A percentile compares a stretch with the other conserved stretches of the same genome.
These are phyloP conservation scores for Nephrotoma appendiculata DNA, from an alignment of 2,888 invertebrate genomes.

Conservation along the genomic window DNA sequence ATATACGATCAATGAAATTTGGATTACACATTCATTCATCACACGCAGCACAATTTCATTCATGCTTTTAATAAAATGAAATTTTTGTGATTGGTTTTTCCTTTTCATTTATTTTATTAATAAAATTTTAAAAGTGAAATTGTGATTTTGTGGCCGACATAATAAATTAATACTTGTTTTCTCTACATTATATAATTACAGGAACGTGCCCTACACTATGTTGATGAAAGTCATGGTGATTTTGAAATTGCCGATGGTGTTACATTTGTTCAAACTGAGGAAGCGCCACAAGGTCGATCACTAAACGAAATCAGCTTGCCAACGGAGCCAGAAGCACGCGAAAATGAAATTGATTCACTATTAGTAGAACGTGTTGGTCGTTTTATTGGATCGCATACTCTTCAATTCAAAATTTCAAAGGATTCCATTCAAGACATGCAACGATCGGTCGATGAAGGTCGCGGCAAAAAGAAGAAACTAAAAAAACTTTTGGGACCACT, in stretches of 20 bases:
- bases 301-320: slow-evolving; percentile 53
- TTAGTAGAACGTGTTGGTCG: slow-evolving; percentile 59
- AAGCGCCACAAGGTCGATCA: slow-evolving; percentile 38
- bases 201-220: slow-evolving; percentile 56
- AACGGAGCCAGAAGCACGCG: slow-evolving; percentile 55
- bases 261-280: slow-evolving; percentile 37
- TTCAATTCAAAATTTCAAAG: slow-evolving; percentile 68
- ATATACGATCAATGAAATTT: not conserved
- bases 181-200: slow-evolving; percentile 30
- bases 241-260: slow-evolving; percentile 49
- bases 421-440: slow-evolving; percentile 57
- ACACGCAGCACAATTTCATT: not conserved
- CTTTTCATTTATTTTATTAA: not conserved
- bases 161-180: not conserved
- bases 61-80: not conserved
- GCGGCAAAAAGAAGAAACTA: slow-evolving; percentile 65
- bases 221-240: slow-evolving; percentile 44
- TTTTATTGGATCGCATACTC: slow-evolving; percentile 61
- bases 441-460: slow-evolving; percentile 70
- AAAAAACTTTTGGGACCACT: slow-evolving; percentile 61
- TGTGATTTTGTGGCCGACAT: not conserved
- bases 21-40: not conserved
- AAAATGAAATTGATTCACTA: slow-evolving; percentile 55
- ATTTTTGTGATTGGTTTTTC: not conserved
- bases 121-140: not conserved